Conservation (phyloP, 2,797 vertebrate species). For the Catamblyrhynchus diadema region DNA sequence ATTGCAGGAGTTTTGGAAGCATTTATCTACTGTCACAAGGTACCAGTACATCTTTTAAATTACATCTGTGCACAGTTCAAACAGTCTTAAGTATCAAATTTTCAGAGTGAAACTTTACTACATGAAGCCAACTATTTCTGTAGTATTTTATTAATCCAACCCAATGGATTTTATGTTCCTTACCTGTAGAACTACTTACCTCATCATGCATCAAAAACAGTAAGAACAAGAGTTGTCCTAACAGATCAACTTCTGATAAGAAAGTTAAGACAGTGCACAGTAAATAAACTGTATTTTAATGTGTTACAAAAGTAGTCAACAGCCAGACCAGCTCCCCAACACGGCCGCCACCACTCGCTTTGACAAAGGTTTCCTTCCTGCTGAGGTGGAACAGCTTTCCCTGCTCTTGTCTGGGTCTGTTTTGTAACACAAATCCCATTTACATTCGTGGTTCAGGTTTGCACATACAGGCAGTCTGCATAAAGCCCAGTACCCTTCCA, state of each 20-base stretch:
- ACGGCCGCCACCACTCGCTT: rapidly evolving
- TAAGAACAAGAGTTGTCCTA: background rate
- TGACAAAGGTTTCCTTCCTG: background rate
- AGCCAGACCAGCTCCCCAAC: background rate
- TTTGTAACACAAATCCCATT: background rate
- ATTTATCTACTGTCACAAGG: background rate
- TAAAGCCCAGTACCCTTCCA: background rate
- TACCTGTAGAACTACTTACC: slow-evolving; percentile 58
- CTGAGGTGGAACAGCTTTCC: background rate
- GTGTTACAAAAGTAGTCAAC: background rate
- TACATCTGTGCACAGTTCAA: background rate
- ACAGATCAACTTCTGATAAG: background rate
- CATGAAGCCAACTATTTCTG: background rate
- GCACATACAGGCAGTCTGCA: background rate
- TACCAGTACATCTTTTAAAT: background rate
- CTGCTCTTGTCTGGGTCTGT: background rate
- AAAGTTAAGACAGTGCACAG: slow-evolving; percentile 38
- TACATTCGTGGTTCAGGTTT: background rate
- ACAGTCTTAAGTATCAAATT: background rate
- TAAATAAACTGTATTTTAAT: slow-evolving; percentile 34
- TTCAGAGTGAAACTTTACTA: background rate
- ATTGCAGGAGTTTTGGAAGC: background rate
- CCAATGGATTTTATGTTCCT: background rate
- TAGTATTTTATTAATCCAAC: background rate
- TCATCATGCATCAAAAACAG: background rate